phyloP scores from a whole-genome alignment of 2,797 vertebrate species.

The Trachurus trachurus region DNA sequence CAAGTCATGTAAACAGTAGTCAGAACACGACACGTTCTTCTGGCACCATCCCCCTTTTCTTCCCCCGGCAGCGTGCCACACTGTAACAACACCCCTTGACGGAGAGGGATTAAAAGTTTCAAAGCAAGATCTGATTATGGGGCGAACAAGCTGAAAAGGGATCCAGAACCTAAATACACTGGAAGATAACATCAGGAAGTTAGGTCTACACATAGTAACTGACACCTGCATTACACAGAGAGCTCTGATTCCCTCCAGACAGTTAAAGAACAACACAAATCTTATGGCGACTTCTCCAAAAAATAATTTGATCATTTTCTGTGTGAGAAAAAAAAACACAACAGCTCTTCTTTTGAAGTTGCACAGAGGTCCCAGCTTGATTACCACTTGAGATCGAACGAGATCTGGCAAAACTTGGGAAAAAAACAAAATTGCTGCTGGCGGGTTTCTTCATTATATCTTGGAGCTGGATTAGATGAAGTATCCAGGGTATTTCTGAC shows the following conservation, averaged over 20 bases:
- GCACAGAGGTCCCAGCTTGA: constrained; percentile 61
- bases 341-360: constrained; percentile 66
- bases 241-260: constrained; percentile 54
- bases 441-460: constrained; percentile 74
- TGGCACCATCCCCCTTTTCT: constrained; percentile 28
- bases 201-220: constrained; percentile 41
- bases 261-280: constrained; percentile 61
- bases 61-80: constrained; percentile 40
- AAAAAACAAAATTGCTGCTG: constrained; percentile 55
- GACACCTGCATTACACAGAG: constrained; percentile 60
- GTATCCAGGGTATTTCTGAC: constrained; percentile 68
- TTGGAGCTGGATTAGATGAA: constrained; percentile 66
- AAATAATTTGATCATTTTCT: constrained; percentile 61
- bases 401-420: constrained; percentile 66
- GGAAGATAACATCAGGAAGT: constrained; percentile 63
- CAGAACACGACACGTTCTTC: constrained; percentile 26
- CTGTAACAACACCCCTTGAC: constrained; percentile 40
- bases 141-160: constrained; percentile 42
- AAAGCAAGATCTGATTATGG: constrained; percentile 65
- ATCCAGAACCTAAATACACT: constrained; percentile 38
- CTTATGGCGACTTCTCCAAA: constrained; percentile 52
- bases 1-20: constrained; percentile 48
- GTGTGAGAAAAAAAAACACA: constrained; percentile 19
- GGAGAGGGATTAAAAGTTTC: constrained; percentile 41
- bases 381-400: constrained; percentile 72